Percentiles rank a stretch among this genome's conserved stretches.
phyloP scores from a whole-genome alignment of 37 sponge, comb jelly and placozoan species.

The Trichoplax adhaerens region DNA sequence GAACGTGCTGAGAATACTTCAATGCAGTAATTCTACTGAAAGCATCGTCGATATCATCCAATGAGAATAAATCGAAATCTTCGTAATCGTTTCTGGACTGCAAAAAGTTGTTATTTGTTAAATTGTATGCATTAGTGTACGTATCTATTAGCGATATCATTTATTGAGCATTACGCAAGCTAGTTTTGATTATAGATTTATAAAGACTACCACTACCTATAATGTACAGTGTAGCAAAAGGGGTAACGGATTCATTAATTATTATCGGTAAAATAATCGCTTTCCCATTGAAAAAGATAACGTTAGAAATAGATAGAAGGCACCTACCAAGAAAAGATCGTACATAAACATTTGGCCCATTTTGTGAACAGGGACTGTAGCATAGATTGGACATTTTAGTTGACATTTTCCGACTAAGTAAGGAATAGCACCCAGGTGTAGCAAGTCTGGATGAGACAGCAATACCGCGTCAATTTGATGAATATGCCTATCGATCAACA shows the following conservation, averaged over 20 bases:
- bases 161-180: too few relatives aligned
- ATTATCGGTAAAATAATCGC: too few relatives aligned
- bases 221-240: too few relatives aligned
- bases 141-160: too few relatives aligned
- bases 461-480: constrained; percentile 81
- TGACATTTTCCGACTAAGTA: constrained; percentile 81
- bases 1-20: constrained; percentile 85
- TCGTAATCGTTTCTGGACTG: constrained; percentile 62
- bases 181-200: too few relatives aligned
- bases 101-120: not conserved
- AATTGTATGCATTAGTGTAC: too few relatives aligned
- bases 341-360: constrained; percentile 99
- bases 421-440: constrained; percentile 83
- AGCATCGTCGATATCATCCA: constrained; percentile 89
- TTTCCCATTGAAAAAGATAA: too few relatives aligned
- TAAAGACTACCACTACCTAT: too few relatives aligned
- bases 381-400: constrained; percentile 89
- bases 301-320: not conserved
- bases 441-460: constrained; percentile 72
- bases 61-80: constrained; percentile 87
- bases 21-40: constrained; percentile 53
- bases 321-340: constrained; percentile 70
- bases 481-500: constrained; percentile 30
- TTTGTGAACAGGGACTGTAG: constrained; percentile 91
- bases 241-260: too few relatives aligned